These are phyloP conservation scores for Chloropsis hardwickii DNA, from an alignment of 2,113 vertebrate genomes.

Conservation along the genomic window DNA sequence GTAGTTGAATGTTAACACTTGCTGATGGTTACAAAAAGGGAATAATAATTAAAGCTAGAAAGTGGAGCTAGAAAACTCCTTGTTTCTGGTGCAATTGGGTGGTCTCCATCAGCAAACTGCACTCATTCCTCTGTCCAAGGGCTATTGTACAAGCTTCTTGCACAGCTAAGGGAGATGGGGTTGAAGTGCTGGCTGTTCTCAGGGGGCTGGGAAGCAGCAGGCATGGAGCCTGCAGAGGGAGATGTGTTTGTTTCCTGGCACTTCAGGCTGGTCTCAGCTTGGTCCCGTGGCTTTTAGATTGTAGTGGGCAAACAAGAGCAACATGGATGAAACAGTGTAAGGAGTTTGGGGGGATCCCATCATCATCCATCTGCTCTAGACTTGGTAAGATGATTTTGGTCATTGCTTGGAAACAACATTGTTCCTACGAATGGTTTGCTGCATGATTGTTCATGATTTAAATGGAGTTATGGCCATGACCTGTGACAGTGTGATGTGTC, in stretches of 20 bases:
- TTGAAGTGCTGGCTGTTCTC: neutral
- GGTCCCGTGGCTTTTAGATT: neutral
- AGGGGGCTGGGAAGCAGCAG: neutral
- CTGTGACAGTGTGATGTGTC: neutral
- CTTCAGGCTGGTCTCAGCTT: neutral
- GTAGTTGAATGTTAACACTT: neutral
- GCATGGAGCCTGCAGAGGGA: fast-evolving
- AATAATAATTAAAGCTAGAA: neutral
- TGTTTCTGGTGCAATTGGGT: neutral
- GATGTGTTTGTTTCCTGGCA: neutral
- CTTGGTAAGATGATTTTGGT: neutral
- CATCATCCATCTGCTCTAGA: fast-evolving
- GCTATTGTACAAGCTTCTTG: neutral
- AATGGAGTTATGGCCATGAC: neutral
- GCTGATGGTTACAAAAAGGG: neutral
- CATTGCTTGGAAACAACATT: neutral
- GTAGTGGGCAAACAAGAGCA: neutral
- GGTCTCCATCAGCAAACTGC: neutral
- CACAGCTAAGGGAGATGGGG: fast-evolving
- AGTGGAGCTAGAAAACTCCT: neutral
- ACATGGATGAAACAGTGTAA: neutral
- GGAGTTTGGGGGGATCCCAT: neutral
- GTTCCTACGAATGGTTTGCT: neutral
- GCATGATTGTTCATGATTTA: neutral
- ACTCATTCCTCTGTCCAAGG: neutral